A percentile compares a stretch with the other conserved stretches of the same genome.
These are phyloP conservation scores for Orthosia gracilis DNA, from an alignment of 2,888 invertebrate genomes.

Conservation along the genomic window DNA sequence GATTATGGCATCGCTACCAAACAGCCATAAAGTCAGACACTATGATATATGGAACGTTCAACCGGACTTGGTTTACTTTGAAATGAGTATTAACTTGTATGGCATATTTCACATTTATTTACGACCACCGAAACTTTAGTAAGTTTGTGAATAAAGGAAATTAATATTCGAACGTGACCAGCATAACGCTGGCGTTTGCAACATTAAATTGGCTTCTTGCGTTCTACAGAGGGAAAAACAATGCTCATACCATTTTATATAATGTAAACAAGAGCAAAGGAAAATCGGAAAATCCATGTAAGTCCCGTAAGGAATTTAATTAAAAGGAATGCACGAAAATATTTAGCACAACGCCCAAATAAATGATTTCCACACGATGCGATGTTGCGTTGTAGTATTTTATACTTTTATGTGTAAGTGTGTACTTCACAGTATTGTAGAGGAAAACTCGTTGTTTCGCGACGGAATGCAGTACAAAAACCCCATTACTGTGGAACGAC, in stretches of 20 bases:
- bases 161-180: conserved; percentile 54
- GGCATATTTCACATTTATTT: conserved; percentile 53
- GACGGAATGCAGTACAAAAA: conserved; percentile 73
- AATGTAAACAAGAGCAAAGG: conserved; percentile 30
- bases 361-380: conserved; percentile 45
- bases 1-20: conserved; percentile 34
- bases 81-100: conserved; percentile 37
- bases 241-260: conserved; percentile 38
- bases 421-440: conserved; percentile 24
- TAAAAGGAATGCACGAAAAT: conserved; percentile 51
- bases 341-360: conserved; percentile 41
- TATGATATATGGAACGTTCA: conserved; percentile 40
- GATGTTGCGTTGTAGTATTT: conserved; percentile 37
- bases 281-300: conserved; percentile 25
- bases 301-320: conserved; percentile 55
- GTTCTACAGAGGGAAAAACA: conserved; percentile 25
- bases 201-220: conserved; percentile 21
- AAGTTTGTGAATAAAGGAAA: conserved; percentile 53
- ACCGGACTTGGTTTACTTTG: conserved; percentile 35
- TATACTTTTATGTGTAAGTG: conserved; percentile 30
- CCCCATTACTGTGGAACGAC: conserved; percentile 70
- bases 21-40: conserved; percentile 40
- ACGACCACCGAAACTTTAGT: conserved; percentile 40
- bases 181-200: conserved; percentile 4
- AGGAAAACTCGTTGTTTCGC: conserved; percentile 45